Evolutionary conservation across 2,797 vertebrate species (phyloP), one percentile per base, ranked within the genome.

Genomic region (Rallus crepitans): DNA sequence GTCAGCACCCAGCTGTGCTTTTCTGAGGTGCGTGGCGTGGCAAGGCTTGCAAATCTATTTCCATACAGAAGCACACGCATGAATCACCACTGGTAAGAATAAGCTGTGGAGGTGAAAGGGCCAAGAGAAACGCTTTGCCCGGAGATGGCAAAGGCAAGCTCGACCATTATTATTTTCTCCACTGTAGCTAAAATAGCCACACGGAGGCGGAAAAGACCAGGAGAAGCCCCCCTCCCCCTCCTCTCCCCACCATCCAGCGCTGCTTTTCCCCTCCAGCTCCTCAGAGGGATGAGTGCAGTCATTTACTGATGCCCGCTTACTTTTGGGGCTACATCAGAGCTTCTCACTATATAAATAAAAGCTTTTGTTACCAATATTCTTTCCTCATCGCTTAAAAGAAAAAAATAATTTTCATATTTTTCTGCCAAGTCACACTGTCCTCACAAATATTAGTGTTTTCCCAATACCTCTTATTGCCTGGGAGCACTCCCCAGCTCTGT

Each of bases 1-100:
- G 91, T 95, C 91, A 94, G 94, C 90, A 87, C 78, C 93, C 93
- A 94, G 95, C 89, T 91, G 87, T 72, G 84, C 77, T 96, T 91
- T 94, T 12, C 91, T 75, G 87, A 96, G 93, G 73, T 88, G 87
- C 3, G 7, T 23, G 68, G 45, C 77, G 93, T 90, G 95, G 94
- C 86, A 77, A 61, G 86, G n/a, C 89, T 94, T 45, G 66, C 87
- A 65, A 42, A 83, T 83, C 84, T 60, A 73, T 93, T 96, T 94
- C 80, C 81, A 90, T 92, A 18, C 3, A 19, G 82, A 85, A 90
- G 86, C 40, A 6, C 53, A 35, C 0, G 5, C 75, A 61, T 94
- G 90, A 94, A 90, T 93, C 95, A 92, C 37, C 42, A 53, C 93
- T 82, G 55, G 25, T 15, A 80, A 90, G 88, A 93, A 95, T 90